Evolutionary conservation across 2,797 vertebrate species (phyloP), one percentile per base, ranked within the genome.

Genomic region (Vespertilio murinus): DNA sequence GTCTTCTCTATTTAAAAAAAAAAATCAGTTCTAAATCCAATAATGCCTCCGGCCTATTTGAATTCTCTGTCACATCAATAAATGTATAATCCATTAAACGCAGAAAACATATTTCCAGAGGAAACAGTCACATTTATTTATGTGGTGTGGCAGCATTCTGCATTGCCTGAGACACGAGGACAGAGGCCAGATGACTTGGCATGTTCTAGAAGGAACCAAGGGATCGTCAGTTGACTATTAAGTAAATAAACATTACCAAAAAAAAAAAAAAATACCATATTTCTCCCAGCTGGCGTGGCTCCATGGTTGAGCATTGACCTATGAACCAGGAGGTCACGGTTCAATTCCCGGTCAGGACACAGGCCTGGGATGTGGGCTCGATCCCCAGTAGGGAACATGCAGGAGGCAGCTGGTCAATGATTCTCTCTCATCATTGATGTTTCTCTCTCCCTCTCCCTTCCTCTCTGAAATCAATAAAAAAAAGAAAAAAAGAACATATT

Each of bases 1-100:
- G 78, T 54, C 80, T 90, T 85, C 64, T 83, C 35, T 85, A 18
- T 88, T 92, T 83, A 45, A 93, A 95, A 71, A 85, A 28, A 54
- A 78, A 70, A 35, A 52, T 79, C 77, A 42, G 42, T 64, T 91
- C 64, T 81, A 94, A 97, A 96, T 94, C 64, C 73, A 94, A 75
- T 91, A 94, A 71, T 69, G 49, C n/a, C 82, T 95, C 56, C 3
- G 73, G 73, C 59, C 56, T 87, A 61, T 56, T 94, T 90, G 71
- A 95, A 65, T 91, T 71, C 69, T 89, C 22, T 80, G 74, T 83
- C 82, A 10, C 70, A 83, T 81, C 65, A 73, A 42, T 92, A 42
- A 85, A 33, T 90, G 65, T 45, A 86, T 73, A 93, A 95, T 30
- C n/a, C 22, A 70, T 83, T 96, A 65, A 73, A 75, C 16, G 2